Base-by-base conservation (phyloP, 1,140 invertebrate species). In the Papilio aristodemus region DNA sequence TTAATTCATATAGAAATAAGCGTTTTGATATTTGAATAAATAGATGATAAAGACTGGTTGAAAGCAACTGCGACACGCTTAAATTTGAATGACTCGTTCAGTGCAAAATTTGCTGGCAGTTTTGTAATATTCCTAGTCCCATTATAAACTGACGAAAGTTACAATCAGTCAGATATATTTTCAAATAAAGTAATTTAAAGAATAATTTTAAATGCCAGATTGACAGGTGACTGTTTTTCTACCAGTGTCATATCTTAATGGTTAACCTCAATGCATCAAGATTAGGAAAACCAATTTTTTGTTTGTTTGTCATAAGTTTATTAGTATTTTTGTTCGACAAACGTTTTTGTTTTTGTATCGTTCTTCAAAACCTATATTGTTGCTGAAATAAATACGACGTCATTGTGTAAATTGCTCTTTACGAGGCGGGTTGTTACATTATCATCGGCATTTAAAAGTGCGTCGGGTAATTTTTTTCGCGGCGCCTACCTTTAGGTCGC, bases 401-500 rank as follows among this genome's bases (percentile, higher is more conserved):
- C 69, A 66, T 50, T 67, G 70, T 64, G 17, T 22, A 25, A 43
- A 19, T 41, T 22, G 60, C 19, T 5, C 22, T 64, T 73, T 66
- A 69, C 71, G 68, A 75, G 59, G 60, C 39, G 36, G 36, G 27
- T 50, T 72, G 39, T 69, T 43, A 66, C 36, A 60, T 72, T 69
- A 66, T 69, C 63, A 69, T 69, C 64, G 72, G 41, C 54, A 54
- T 67, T 74, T 74, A 71, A 74, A 63, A 64, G 17, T 64, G 62
- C 63, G 38, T 62, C 22, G 17, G n/a, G 27, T 32, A 58, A 68
- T 67, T 71, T 71, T 54, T 54, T 68, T 54, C 50, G 37, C 11
- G 38, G 54, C 32, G 66, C 64, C 68, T 63, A 69, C 67, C 43
- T 70, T 68, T 66, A 63, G 63, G 58, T 67, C 70, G 64, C 46